Evolutionary conservation across 2,797 vertebrate genomes (phyloP), one percentile per base, ranked within the genome.

Genomic region (Mastacembelus armatus): DNA sequence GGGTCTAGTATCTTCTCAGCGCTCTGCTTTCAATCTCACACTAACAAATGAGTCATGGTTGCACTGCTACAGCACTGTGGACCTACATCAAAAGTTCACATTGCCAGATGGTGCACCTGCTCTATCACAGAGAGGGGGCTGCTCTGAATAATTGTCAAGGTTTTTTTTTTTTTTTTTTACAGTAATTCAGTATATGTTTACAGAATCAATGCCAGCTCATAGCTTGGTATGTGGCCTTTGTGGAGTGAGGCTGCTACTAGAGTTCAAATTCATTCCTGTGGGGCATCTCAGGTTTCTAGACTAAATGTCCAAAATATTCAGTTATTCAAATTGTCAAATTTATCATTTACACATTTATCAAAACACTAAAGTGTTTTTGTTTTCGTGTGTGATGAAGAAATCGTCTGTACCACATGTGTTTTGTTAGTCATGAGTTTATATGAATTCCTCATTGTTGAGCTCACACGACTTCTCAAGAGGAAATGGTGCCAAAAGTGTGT

Each of bases 61-160:
- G 49, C 66, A 10, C 63, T 66, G 59, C 66, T 64, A 68, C 71
- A 36, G 61, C 21, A 9, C 10, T 58, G 54, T 22, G 57, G 60
- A 70, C 50, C 60, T 36, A 57, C 65, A 45, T 59, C 36, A 49
- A 60, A 65, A 73, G 74, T 80, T 82, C 50, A 66, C 18, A 18
- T n/a, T 66, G 60, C 75, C 85, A 84, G 78, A 89, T 83, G 77
- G 71, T 80, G 86, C 88, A 91, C 89, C 88, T 92, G 90, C 83
- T 85, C 39, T 33, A n/a, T 60, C 48, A 44, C 10, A 19, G 62
- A 51, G 40, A 10, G 51, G 29, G 32, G 32, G 55, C 55, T 47
- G 59, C 45, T 65, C 40, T 44, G 32, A 66, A 57, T 63, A 45
- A 66, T 66, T 6, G 43, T 71, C 57, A 45, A 68, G 58, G 66